phyloP scores from a whole-genome alignment of 2,113 vertebrate species.

The Shinisaurus crocodilurus region DNA sequence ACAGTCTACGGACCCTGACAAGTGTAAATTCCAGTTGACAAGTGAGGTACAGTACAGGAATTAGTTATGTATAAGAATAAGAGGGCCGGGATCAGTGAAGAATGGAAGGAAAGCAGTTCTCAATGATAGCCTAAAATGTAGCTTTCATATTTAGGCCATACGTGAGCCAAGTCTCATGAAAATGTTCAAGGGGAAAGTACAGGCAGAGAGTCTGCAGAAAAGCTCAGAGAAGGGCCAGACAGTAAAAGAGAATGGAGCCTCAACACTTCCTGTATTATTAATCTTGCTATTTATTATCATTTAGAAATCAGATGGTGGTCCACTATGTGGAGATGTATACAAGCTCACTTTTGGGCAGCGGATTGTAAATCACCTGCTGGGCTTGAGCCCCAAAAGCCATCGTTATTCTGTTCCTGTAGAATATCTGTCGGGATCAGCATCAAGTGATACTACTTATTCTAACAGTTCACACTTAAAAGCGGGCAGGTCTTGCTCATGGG shows the following conservation, averaged over 20 bases:
- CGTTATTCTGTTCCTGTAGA: slow-evolving; percentile 87
- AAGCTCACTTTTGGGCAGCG: slow-evolving; percentile 92
- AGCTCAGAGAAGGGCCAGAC: not conserved
- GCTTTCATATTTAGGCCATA: not conserved
- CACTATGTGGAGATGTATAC: slow-evolving; percentile 82
- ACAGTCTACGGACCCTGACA: not conserved
- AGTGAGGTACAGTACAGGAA: not conserved
- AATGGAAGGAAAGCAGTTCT: not conserved
- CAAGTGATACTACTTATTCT: slow-evolving; percentile 74
- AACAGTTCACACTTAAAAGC: slow-evolving; percentile 80
- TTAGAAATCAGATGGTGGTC: slow-evolving; percentile 80
- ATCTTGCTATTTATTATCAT: slow-evolving; percentile 79
- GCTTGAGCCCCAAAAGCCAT: slow-evolving; percentile 85
- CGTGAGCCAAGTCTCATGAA: not conserved
- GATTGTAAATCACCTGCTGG: slow-evolving; percentile 97
- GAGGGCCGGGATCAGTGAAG: not conserved
- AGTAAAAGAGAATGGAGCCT: not conserved
- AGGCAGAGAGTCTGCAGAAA: not conserved
- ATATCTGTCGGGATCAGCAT: slow-evolving; percentile 82
- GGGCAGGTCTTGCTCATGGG: slow-evolving; percentile 94
- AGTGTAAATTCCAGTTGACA: not conserved
- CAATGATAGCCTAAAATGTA: not conserved
- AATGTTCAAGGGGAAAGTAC: not conserved
- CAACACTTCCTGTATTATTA: slow-evolving; percentile 49
- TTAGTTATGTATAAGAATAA: not conserved